phyloP scores from a whole-genome alignment of 2,888 invertebrate species.

The Mythimna pallens region DNA sequence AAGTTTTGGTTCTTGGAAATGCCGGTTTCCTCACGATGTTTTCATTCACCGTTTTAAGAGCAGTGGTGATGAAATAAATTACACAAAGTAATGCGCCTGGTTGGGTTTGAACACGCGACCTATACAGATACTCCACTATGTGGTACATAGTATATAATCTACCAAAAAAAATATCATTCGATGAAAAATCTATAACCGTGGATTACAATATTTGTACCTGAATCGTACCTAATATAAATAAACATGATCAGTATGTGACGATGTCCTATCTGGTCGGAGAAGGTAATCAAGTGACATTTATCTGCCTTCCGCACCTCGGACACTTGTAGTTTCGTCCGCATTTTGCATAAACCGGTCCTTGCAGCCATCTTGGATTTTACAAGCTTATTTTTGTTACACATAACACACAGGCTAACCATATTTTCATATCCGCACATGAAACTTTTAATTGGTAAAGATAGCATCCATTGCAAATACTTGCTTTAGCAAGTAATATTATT shows the following conservation, averaged over 20 bases:
- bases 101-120: too few relatives aligned
- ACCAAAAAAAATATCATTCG: too few relatives aligned
- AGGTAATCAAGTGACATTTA: slow-evolving; percentile 89
- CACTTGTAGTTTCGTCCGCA: slow-evolving; percentile 65
- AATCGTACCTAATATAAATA: slow-evolving; percentile 14
- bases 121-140: too few relatives aligned
- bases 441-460: slow-evolving; percentile 15
- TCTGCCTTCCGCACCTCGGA: slow-evolving; percentile 76
- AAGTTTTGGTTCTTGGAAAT: too few relatives aligned
- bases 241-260: slow-evolving; percentile 43
- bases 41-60: too few relatives aligned
- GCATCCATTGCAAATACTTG: background rate
- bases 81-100: too few relatives aligned
- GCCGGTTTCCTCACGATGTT: too few relatives aligned
- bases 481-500: background rate
- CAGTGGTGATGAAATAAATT: too few relatives aligned
- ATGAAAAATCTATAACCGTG: too few relatives aligned
- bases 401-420: slow-evolving; percentile 23
- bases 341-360: slow-evolving; percentile 80
- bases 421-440: background rate
- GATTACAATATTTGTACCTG: too few relatives aligned
- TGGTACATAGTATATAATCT: too few relatives aligned
- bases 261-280: slow-evolving; percentile 64
- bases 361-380: slow-evolving; percentile 66
- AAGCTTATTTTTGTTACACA: slow-evolving; percentile 58